Conservation (phyloP, 2,888 invertebrate genomes). For the Epirrita christyi region DNA sequence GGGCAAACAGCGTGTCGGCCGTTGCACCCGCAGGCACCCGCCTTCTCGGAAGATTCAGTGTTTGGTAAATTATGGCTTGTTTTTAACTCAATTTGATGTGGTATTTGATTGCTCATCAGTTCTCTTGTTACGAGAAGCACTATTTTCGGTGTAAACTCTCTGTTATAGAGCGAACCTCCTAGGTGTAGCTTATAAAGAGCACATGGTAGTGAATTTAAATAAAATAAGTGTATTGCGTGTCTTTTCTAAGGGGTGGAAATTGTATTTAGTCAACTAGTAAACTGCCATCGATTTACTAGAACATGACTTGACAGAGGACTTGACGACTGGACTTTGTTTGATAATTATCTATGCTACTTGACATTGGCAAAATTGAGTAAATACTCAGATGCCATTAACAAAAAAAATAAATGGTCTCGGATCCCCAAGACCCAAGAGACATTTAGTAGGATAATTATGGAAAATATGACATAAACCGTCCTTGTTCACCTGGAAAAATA, state of each 20-base stretch:
- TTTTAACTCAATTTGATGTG: constrained; percentile 52
- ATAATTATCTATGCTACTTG: no score
- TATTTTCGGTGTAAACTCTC: background rate
- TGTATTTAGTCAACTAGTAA: no score
- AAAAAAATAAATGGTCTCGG: no score
- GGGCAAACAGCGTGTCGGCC: constrained; percentile 59
- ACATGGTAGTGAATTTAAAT: no score
- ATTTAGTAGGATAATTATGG: constrained; percentile 1
- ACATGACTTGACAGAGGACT: no score
- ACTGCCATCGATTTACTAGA: no score
- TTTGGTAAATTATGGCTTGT: constrained; percentile 49
- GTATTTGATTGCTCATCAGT: constrained; percentile 43
- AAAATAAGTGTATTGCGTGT: no score
- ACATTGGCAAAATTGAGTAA: no score
- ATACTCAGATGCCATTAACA: no score
- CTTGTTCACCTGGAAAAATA: constrained; percentile 18
- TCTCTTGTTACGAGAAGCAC: constrained; percentile 12
- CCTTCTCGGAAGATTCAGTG: constrained; percentile 70
- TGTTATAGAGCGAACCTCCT: background rate
- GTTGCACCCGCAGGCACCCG: constrained; percentile 72
- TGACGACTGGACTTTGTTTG: no score
- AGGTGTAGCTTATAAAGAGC: no score
- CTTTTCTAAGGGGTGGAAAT: no score
- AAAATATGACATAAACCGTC: constrained; percentile 24
- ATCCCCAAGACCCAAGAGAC: background rate